Percentiles rank a stretch among this genome's conserved stretches.
phyloP scores from a whole-genome alignment of 2,113 vertebrate species.

The Neopipo cinnamomea region DNA sequence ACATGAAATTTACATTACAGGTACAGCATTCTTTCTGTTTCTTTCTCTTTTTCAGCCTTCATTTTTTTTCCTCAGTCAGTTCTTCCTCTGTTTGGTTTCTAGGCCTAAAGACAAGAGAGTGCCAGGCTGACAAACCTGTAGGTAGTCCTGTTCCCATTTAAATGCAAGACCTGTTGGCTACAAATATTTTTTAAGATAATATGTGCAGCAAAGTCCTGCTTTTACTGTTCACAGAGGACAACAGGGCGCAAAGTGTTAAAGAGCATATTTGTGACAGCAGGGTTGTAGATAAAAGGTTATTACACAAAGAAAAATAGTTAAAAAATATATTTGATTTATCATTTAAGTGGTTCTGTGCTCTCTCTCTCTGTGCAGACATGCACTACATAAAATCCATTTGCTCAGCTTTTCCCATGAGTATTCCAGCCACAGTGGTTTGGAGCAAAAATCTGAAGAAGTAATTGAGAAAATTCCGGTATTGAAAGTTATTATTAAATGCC shows the following conservation, averaged over 20 bases:
- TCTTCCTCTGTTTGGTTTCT: not conserved
- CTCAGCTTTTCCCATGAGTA: constrained; percentile 74
- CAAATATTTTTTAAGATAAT: constrained; percentile 16
- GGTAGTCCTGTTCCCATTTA: constrained; percentile 20
- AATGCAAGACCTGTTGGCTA: constrained; percentile 37
- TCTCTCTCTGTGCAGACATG: not conserved
- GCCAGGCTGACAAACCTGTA: not conserved
- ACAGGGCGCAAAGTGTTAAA: constrained; percentile 25
- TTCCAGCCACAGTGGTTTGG: constrained; percentile 62
- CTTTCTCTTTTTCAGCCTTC: not conserved
- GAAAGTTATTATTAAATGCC: constrained; percentile 74
- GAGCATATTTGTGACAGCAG: not conserved
- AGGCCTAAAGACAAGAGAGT: not conserved
- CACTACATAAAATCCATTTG: constrained; percentile 64
- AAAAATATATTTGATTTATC: constrained; percentile 18
- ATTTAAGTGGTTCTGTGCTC: constrained; percentile 20
- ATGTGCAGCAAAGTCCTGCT: not conserved
- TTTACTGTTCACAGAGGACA: not conserved
- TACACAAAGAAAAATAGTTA: not conserved
- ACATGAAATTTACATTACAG: constrained; percentile 44
- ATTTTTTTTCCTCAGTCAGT: not conserved
- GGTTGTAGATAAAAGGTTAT: constrained; percentile 23
- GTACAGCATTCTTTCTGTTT: constrained; percentile 20
- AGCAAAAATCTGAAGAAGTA: constrained; percentile 71
- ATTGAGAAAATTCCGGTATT: constrained; percentile 70